Conservation (phyloP, 1,140 invertebrate species). For the Drosophila ironensis region DNA sequence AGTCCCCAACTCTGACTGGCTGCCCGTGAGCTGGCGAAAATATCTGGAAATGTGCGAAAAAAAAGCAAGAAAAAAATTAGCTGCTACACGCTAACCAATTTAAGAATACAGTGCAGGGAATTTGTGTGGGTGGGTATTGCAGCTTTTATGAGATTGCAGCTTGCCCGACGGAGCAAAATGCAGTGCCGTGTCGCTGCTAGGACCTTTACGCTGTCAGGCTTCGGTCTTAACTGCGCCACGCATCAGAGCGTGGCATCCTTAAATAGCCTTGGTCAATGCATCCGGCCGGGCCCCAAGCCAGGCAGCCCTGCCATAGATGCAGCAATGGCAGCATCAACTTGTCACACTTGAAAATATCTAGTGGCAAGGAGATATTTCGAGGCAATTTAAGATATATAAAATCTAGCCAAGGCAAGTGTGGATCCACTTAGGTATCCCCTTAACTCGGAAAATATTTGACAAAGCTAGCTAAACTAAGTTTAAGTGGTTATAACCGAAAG, state of each 20-base stretch:
- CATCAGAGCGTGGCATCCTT: slow-evolving; percentile 73
- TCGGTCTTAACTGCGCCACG: slow-evolving; percentile 72
- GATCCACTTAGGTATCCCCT: too few species aligned
- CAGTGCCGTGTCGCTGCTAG: background rate
- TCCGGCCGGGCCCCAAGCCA: too few species aligned
- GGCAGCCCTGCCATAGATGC: too few species aligned
- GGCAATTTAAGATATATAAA: too few species aligned
- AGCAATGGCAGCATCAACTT: slow-evolving; percentile 5
- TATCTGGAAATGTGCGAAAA: slow-evolving; percentile 39
- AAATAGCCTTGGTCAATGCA: slow-evolving; percentile 71
- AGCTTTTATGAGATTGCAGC: slow-evolving; percentile 41
- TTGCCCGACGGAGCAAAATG: slow-evolving; percentile 22
- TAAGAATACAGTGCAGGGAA: background rate
- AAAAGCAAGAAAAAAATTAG: slow-evolving; percentile 1
- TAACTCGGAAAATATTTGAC: too few species aligned
- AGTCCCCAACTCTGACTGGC: background rate
- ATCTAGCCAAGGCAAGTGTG: too few species aligned
- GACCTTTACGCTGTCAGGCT: slow-evolving; percentile 61
- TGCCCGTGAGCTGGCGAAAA: slow-evolving; percentile 19
- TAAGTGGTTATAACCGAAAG: too few species aligned
- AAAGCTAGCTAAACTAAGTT: too few species aligned
- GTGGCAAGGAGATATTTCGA: too few species aligned
- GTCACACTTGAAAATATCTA: slow-evolving; percentile 10
- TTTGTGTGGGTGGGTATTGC: background rate
- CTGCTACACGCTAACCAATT: slow-evolving; percentile 14